phyloP scores from a whole-genome alignment of 2,888 invertebrate species.

The Leucophora obtusa region DNA sequence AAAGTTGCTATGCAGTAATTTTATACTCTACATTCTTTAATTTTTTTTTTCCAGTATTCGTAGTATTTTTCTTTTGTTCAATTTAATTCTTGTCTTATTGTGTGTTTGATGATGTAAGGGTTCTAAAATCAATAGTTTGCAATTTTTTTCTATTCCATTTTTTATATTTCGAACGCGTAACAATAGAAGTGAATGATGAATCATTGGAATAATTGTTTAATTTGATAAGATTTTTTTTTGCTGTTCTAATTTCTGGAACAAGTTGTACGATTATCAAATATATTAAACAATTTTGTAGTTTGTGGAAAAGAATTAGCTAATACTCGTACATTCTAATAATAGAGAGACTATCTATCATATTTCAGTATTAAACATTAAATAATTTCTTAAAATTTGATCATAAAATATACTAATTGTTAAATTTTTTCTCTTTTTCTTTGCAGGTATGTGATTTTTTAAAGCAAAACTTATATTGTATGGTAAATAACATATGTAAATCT shows the following conservation, averaged over 20 bases:
- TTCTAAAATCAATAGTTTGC: conserved; percentile 58
- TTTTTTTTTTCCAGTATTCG: background rate
- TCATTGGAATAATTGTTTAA: background rate
- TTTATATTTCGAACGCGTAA: background rate
- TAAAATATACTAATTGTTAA: conserved; percentile 31
- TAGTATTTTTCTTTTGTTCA: background rate
- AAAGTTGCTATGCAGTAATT: background rate
- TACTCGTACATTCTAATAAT: too few species aligned
- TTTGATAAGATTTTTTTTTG: background rate
- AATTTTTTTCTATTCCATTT: conserved; percentile 34
- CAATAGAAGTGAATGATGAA: background rate
- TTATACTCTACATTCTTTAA: conserved; percentile 3
- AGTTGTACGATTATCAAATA: background rate
- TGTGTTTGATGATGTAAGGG: conserved; percentile 49
- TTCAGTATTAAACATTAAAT: background rate
- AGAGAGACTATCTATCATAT: too few species aligned
- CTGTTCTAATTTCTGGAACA: background rate
- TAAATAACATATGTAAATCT: too few species aligned
- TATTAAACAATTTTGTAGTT: background rate
- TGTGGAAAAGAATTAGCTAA: background rate
- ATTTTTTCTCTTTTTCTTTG: conserved; percentile 37
- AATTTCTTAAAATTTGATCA: background rate
- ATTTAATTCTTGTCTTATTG: background rate
- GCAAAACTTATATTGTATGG: too few species aligned
- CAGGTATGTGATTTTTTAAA: conserved; percentile 50